A percentile compares a stretch with the other conserved stretches of the same genome.
These are phyloP conservation scores for Ispidina lecontei DNA, from an alignment of 2,797 vertebrate species.

Conservation along the genomic window DNA sequence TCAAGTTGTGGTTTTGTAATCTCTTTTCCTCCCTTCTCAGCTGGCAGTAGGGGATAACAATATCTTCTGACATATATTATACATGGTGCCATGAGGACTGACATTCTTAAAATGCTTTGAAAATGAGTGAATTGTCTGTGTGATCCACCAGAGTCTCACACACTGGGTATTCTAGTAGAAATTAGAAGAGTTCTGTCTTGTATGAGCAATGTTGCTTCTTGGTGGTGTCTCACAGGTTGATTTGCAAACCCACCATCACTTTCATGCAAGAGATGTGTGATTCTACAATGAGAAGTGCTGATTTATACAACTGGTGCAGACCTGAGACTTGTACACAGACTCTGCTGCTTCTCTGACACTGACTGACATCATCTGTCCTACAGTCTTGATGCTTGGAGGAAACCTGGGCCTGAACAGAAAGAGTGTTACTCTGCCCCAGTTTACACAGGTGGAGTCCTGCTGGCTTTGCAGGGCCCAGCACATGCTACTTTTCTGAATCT, in stretches of 20 bases:
- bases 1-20: slow-evolving; percentile 27
- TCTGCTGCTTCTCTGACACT: neutral
- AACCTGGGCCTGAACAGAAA: neutral
- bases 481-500: neutral
- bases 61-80: neutral
- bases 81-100: neutral
- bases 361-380: neutral
- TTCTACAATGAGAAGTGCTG: neutral
- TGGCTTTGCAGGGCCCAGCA: neutral
- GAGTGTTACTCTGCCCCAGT: neutral
- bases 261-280: neutral
- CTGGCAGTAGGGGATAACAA: neutral
- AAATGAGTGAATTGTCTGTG: neutral
- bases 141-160: neutral
- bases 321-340: neutral
- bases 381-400: rapidly evolving
- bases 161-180: neutral
- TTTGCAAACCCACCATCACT: neutral
- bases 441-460: neutral
- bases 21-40: slow-evolving; percentile 25
- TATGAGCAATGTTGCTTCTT: neutral
- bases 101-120: neutral
- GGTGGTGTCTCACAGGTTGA: neutral
- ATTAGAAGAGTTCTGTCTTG: neutral
- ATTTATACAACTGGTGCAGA: neutral